phyloP scores from a whole-genome alignment of 1,140 invertebrate genomes.

The Branchinecta lynchi region DNA sequence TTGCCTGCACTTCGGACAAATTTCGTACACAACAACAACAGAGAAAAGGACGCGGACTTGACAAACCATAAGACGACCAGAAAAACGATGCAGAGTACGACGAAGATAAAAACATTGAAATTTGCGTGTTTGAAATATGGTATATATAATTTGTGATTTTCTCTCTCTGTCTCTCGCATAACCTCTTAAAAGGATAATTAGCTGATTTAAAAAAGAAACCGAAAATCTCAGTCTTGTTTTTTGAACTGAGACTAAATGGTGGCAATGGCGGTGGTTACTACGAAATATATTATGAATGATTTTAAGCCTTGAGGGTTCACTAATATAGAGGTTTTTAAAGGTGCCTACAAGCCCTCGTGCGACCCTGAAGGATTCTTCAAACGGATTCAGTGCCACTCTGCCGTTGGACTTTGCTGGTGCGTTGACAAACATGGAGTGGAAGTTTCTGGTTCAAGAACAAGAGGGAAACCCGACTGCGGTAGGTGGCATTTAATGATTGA shows the following conservation, averaged over 20 bases:
- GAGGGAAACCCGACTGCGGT: slow-evolving; percentile 73
- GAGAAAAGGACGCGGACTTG: too few relatives aligned
- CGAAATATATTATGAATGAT: slow-evolving; percentile 11
- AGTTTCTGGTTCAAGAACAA: slow-evolving; percentile 59
- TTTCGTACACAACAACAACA: too few relatives aligned
- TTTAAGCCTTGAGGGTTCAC: background rate
- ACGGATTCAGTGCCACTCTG: slow-evolving; percentile 64
- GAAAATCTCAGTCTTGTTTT: background rate
- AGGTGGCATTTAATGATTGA: slow-evolving; percentile 29
- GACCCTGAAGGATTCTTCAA: slow-evolving; percentile 72
- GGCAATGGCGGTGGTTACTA: slow-evolving; percentile 19
- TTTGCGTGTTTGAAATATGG: too few relatives aligned
- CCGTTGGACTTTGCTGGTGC: slow-evolving; percentile 76
- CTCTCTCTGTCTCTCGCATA: too few relatives aligned
- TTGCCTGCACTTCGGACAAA: too few relatives aligned
- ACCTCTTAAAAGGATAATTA: too few relatives aligned
- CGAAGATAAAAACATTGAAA: too few relatives aligned
- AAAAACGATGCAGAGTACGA: too few relatives aligned
- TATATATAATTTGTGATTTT: too few relatives aligned
- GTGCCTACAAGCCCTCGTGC: slow-evolving; percentile 64
- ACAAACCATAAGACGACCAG: too few relatives aligned
- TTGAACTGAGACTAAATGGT: background rate
- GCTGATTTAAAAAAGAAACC: too few relatives aligned
- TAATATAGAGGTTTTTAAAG: slow-evolving; percentile 33
- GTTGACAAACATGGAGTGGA: slow-evolving; percentile 82